These are phyloP conservation scores for Podargus strigoides DNA, from an alignment of 2,797 vertebrate genomes.

Conservation along the genomic window DNA sequence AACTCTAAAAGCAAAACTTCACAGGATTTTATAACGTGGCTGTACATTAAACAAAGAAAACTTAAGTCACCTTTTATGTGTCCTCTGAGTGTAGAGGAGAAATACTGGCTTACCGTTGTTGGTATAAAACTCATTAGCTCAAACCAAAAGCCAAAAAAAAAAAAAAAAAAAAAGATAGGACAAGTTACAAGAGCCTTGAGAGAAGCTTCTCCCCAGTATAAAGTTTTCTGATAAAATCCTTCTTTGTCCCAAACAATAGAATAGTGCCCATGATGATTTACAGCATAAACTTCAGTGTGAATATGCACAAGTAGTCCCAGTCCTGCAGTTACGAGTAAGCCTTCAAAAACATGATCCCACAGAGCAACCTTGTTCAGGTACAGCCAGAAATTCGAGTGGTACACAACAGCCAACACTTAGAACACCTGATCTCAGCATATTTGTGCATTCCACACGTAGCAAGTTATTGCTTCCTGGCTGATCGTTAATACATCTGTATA, in stretches of 20 bases:
- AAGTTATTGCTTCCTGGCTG: slow-evolving; percentile 21
- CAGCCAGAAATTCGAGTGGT: not conserved
- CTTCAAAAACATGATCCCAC: not conserved
- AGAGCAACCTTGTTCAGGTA: not conserved
- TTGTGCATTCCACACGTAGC: not conserved
- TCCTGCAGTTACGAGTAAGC: not conserved
- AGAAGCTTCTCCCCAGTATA: not conserved
- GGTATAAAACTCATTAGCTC: not conserved
- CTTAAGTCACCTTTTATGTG: slow-evolving; percentile 34
- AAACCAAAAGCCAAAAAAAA: not conserved
- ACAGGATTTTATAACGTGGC: slow-evolving; percentile 4
- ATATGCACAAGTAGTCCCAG: not conserved
- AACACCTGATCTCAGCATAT: not conserved
- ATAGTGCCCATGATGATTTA: not conserved
- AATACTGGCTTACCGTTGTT: not conserved
- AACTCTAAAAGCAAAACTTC: slow-evolving; percentile 47
- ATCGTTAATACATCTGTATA: not conserved
- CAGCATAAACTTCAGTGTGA: not conserved
- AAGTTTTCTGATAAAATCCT: not conserved
- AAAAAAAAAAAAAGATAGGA: not conserved
- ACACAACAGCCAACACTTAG: not conserved
- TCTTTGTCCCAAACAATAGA: not conserved
- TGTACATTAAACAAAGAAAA: slow-evolving; percentile 1
- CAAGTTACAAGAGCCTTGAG: not conserved
- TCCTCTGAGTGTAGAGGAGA: slow-evolving; percentile 1